Evolutionary conservation across 2,113 vertebrate species (phyloP), one percentile per base, ranked within the genome.

Genomic region (Megalops atlanticus): DNA sequence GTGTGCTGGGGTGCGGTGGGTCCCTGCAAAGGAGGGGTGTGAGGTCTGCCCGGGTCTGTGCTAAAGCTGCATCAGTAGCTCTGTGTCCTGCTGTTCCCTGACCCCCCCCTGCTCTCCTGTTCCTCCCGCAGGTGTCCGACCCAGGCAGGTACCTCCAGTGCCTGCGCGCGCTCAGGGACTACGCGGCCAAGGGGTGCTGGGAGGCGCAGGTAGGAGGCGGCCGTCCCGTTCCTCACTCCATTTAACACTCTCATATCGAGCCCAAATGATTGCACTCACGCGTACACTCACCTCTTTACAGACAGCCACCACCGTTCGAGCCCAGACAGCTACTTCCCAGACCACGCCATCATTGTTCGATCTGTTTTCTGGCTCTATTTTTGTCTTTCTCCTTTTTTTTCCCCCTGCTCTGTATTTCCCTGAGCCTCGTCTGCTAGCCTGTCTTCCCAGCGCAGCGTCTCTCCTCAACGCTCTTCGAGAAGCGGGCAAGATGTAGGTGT

Each of bases 101-200:
- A 45, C 49, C 49, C 16, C 49, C 16, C 16, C 11, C 3, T 11
- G 14, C 49, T n/a, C n/a, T 70, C 41, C 76, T 4, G 1, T 31
- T 18, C 31, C 52, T 3, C 52, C 24, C 74, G 4, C 86, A 99
- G 98, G 93, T 94, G 86, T 89, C 89, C 0, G 98, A 99, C 81
- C 98, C 97, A 1, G 98, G 98, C 75, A 91, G 98, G 80, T 96
- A 96, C 87, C 96, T 99, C 52, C 96, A 99, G 90, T 97, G 94
- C 88, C 89, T 98, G 76, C 93, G 98, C 85, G 96, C 95, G 80
- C 95, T 99, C 89, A 94, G 96, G 88, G 97, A 99, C 88, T 99
- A 95, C 0, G 97, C 98, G 33, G 91, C 93, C 43, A 97, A 96
- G 89, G 98, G 98, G 83, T 99, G 94, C 92, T 99, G 98, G 98